These are phyloP conservation scores for Cyclophora albipunctata DNA, from an alignment of 2,888 invertebrate genomes.

Conservation along the genomic window DNA sequence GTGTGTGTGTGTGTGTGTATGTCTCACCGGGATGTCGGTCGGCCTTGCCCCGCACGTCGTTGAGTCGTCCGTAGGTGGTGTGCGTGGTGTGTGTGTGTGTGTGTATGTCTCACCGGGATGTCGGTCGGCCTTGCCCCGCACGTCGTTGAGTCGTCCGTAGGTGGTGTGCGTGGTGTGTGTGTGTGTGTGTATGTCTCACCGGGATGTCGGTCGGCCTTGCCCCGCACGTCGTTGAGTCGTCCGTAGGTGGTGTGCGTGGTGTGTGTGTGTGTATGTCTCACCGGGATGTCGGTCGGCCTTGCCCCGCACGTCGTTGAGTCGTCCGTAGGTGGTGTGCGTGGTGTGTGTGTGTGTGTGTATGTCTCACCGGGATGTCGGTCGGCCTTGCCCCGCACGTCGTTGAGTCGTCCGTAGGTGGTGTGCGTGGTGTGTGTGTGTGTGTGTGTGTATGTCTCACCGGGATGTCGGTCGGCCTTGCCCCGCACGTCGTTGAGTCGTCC, in stretches of 20 bases:
- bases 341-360: conserved; percentile 9
- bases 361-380: conserved; percentile 38
- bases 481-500: conserved; percentile 43
- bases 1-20: conserved; percentile 9
- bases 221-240: conserved; percentile 41
- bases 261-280: conserved; percentile 20
- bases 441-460: conserved; percentile 28
- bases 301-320: conserved; percentile 41
- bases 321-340: conserved; percentile 32
- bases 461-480: conserved; percentile 31
- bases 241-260: conserved; percentile 35
- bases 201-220: conserved; percentile 34
- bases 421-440: too few relatives aligned
- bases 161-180: conserved; percentile 38
- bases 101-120: conserved; percentile 30
- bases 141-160: conserved; percentile 36
- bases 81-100: conserved; percentile 27
- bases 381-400: conserved; percentile 40
- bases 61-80: conserved; percentile 35
- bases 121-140: conserved; percentile 38
- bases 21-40: conserved; percentile 38
- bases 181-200: conserved; percentile 24
- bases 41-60: conserved; percentile 40
- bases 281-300: conserved; percentile 38
- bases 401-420: conserved; percentile 35